Conservation (phyloP, 2,888 invertebrate genomes). For the Drosophila flavopinicola region DNA sequence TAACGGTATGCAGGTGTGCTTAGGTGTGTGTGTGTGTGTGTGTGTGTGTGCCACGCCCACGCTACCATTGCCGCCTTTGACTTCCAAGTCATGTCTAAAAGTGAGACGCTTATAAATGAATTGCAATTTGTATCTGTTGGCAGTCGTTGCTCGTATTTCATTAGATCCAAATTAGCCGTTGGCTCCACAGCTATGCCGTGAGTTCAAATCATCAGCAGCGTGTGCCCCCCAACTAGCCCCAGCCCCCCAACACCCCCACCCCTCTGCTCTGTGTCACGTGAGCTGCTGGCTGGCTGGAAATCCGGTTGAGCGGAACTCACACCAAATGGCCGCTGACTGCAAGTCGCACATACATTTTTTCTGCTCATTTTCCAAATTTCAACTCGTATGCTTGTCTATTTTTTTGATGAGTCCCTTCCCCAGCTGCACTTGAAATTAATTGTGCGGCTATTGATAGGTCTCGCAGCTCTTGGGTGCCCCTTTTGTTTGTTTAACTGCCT, state of each 20-base stretch:
- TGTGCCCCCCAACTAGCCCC: background rate
- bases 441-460: constrained; percentile 74
- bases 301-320: constrained; percentile 71
- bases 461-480: constrained; percentile 20
- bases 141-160: constrained; percentile 50
- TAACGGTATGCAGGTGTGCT: constrained; percentile 60
- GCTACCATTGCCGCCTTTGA: background rate
- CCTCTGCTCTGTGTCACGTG: constrained; percentile 28
- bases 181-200: constrained; percentile 46
- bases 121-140: constrained; percentile 68
- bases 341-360: constrained; percentile 70
- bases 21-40: constrained; percentile 21
- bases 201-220: constrained; percentile 36
- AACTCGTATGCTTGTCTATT: constrained; percentile 30
- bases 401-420: constrained; percentile 38
- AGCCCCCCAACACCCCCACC: background rate
- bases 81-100: constrained; percentile 11
- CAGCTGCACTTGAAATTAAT: constrained; percentile 58
- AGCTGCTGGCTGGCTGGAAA: constrained; percentile 49
- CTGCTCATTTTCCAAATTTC: constrained; percentile 17
- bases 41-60: constrained; percentile 21
- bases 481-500: constrained; percentile 44
- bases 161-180: constrained; percentile 61
- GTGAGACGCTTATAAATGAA: constrained; percentile 59
- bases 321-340: constrained; percentile 67